Evolutionary conservation across 2,113 vertebrate species (phyloP), one percentile per base, ranked within the genome.

Genomic region (Neogobius melanostomus): DNA sequence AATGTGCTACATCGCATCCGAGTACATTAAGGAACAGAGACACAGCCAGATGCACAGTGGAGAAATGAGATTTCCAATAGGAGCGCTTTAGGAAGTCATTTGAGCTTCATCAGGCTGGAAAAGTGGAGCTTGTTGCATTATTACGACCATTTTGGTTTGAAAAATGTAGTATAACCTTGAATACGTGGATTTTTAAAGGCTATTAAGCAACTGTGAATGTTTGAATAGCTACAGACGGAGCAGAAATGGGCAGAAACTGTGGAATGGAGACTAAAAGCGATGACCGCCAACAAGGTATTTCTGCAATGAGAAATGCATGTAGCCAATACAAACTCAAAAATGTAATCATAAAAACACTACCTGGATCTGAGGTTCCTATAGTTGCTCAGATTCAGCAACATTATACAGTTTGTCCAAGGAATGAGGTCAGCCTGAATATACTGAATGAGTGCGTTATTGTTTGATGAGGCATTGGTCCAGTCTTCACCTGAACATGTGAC

Each of bases 81-180:
- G 5, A n/a, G 42, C 15, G 36, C 42, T 61, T 61, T 61, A 44
- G 42, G 42, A 61, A 61, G 59, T 61, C 42, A 61, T 61, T 45
- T 61, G 59, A 61, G 59, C 59, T 61, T 61, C 42, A 61, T 61
- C 44, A 61, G 56, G 28, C 56, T 59, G 56, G 28, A 42, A 59
- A 59, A 59, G 59, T 61, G 43, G 42, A n/a, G 59, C 14, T 7
- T 14, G 7, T n/a, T 3, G 14, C 7, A 15, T 43, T 44, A 45
- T 59, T 21, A 6, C 10, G 11, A 2, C 28, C 5, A 11, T 42
- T 36, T 59, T 59, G 21, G 11, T 10, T 42, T 42, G 28, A 59
- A 11, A 59, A 59, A 59, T 14, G 28, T 15, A 59, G 17, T n/a
- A 53, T 10, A 17, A 59, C 56, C 56, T 59, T 59, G 56, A 42